phyloP scores from a whole-genome alignment of 2,113 vertebrate genomes.

The Eubucco bourcierii region DNA sequence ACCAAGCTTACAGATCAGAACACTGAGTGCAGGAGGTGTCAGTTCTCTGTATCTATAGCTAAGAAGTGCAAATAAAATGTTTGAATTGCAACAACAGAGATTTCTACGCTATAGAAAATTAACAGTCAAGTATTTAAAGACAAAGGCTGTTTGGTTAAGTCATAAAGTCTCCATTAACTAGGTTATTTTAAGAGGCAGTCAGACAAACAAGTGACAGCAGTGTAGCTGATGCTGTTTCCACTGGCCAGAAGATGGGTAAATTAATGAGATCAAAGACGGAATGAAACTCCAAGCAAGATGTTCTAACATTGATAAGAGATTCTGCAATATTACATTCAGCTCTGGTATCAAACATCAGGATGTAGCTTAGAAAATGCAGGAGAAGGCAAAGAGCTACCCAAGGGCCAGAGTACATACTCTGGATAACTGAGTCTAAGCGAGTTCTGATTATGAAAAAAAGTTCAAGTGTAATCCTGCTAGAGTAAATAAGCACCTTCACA shows the following conservation, averaged over 20 bases:
- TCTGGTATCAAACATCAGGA: background rate
- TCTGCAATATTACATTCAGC: background rate
- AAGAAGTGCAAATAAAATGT: background rate
- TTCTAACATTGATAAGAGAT: background rate
- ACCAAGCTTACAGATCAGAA: background rate
- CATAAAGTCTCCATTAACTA: background rate
- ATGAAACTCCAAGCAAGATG: background rate
- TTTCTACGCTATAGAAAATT: background rate
- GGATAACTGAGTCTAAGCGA: background rate
- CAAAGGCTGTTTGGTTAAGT: background rate
- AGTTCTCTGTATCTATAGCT: background rate
- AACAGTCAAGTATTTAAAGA: background rate
- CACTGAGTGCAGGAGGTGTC: background rate
- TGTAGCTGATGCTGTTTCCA: background rate
- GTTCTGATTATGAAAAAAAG: background rate
- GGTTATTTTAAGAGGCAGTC: background rate
- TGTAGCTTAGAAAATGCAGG: background rate
- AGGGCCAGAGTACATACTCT: background rate
- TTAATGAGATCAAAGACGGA: background rate
- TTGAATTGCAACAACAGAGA: background rate
- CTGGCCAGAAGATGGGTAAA: background rate
- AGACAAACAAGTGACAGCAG: background rate
- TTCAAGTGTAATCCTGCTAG: background rate
- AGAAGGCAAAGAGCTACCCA: background rate
- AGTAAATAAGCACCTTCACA: background rate